Percentiles rank a stretch among this genome's conserved stretches.
phyloP scores from a whole-genome alignment of 2,888 invertebrate species.

The Xylota sylvarum region DNA sequence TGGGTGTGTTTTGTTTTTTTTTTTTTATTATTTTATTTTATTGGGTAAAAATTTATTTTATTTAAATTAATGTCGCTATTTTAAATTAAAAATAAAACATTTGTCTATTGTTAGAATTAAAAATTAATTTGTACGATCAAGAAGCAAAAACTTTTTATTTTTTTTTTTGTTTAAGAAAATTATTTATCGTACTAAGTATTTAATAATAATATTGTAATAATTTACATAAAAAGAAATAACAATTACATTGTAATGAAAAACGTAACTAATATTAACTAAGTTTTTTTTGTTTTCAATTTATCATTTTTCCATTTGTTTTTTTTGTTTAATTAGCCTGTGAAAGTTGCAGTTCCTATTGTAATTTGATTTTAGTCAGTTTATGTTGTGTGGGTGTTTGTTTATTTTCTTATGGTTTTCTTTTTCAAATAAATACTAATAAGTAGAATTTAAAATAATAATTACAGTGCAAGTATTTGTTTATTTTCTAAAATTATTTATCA shows the following conservation, averaged over 20 bases:
- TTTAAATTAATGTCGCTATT: conserved; percentile 67
- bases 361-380: conserved; percentile 32
- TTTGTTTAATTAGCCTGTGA: conserved; percentile 23
- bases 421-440: conserved; percentile 69
- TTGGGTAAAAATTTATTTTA: conserved; percentile 52
- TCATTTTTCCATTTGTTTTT: conserved; percentile 37
- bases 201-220: conserved; percentile 72
- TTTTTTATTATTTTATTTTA: conserved; percentile 28
- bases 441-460: conserved; percentile 65
- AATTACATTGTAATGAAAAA: conserved; percentile 77
- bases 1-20: conserved; percentile 10
- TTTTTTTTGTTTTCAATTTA: conserved; percentile 27
- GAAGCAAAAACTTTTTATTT: conserved; percentile 63
- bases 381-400: conserved; percentile 33
- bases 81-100: conserved; percentile 72
- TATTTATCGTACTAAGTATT: conserved; percentile 73
- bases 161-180: conserved; percentile 49
- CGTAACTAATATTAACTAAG: conserved; percentile 75
- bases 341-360: conserved; percentile 21
- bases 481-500: conserved; percentile 64
- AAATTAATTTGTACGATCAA: conserved; percentile 77
- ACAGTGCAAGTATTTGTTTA: conserved; percentile 68
- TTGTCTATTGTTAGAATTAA: conserved; percentile 76
- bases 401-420: conserved; percentile 22
- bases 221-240: conserved; percentile 77